Evolutionary conservation across 2,797 vertebrate genomes (phyloP).

Genomic region (Rallus crepitans): DNA sequence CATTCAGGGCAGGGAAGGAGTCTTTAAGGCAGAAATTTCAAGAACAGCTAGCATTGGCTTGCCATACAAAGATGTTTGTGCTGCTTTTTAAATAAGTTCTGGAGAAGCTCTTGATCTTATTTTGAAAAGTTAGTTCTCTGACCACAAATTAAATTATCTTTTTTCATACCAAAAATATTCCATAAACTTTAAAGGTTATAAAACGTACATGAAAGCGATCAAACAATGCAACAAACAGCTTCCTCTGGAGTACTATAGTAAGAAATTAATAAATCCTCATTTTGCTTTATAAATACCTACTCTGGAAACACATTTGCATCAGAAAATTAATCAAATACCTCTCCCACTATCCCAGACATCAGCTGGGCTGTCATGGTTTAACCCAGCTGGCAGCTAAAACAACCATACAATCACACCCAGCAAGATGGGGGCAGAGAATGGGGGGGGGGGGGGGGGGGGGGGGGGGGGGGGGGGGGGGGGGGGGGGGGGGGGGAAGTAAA

Average conservation of each 20-base stretch:
- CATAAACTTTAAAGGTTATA: neutral
- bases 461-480: no score
- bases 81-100: neutral
- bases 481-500: no score
- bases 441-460: no score
- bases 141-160: neutral
- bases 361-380: no score
- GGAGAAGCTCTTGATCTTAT: neutral
- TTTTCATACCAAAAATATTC: neutral
- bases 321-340: neutral
- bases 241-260: neutral
- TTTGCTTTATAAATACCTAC: neutral
- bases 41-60: neutral
- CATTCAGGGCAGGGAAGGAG: rapidly evolving
- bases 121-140: neutral
- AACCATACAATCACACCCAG: no score
- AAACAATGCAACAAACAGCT: neutral
- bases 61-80: neutral
- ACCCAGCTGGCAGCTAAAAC: no score
- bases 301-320: neutral
- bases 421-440: no score
- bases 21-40: neutral
- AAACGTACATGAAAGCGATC: neutral
- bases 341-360: neutral
- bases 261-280: neutral